These are phyloP conservation scores for Craseonycteris thonglongyai DNA, from an alignment of 2,113 vertebrate species.

Conservation along the genomic window DNA sequence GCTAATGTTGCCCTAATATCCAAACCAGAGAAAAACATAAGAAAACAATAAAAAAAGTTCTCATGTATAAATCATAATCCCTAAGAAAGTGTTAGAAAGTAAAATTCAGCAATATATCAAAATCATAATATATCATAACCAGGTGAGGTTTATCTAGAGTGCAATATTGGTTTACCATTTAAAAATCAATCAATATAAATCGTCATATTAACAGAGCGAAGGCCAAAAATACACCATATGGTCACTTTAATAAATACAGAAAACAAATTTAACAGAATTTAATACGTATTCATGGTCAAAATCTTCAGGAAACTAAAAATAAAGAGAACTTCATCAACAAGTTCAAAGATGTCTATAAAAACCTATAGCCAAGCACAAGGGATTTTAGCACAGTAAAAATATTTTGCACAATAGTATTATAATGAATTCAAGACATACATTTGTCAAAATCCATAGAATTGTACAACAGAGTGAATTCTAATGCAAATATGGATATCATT, in stretches of 20 bases:
- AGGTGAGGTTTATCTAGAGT: conserved; percentile 16
- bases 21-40: no score
- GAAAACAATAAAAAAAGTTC: no score
- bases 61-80: conserved; percentile 28
- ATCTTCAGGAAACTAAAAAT: background rate
- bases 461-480: background rate
- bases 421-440: background rate
- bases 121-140: background rate
- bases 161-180: conserved; percentile 40
- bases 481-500: background rate
- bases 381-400: background rate
- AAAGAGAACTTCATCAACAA: background rate
- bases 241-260: no score
- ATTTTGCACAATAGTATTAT: background rate
- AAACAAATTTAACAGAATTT: background rate
- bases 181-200: no score
- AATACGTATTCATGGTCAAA: background rate
- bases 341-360: background rate
- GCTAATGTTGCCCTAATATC: no score
- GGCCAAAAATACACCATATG: background rate
- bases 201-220: conserved; percentile 24
- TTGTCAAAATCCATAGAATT: background rate
- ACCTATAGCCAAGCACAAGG: background rate
- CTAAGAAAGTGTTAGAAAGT: no score
- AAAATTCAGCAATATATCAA: no score